phyloP scores from a whole-genome alignment of 2,888 invertebrate species.

The Orchestes rusci region DNA sequence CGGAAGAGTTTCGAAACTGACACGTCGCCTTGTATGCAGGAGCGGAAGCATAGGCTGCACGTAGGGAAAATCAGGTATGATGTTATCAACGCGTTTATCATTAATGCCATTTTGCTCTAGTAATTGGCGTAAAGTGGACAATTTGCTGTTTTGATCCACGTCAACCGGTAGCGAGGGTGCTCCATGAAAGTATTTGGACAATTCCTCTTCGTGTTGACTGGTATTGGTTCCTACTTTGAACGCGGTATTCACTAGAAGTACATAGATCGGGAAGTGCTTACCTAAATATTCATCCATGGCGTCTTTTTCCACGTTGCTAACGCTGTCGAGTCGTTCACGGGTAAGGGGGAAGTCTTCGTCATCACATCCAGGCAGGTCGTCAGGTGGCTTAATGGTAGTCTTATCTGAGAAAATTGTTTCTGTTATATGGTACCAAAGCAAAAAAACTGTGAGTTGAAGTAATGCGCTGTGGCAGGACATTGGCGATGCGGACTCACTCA shows the following conservation, averaged over 20 bases:
- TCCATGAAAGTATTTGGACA: slow-evolving; percentile 69
- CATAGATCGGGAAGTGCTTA: slow-evolving; percentile 21
- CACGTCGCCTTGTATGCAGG: slow-evolving; percentile 39
- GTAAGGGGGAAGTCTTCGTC: slow-evolving; percentile 35
- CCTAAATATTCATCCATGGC: slow-evolving; percentile 75
- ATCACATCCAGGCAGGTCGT: slow-evolving; percentile 28
- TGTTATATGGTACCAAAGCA: too few relatives aligned
- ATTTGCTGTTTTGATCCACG: slow-evolving; percentile 46
- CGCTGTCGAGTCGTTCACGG: slow-evolving; percentile 63
- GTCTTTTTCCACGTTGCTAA: slow-evolving; percentile 72
- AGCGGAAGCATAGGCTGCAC: slow-evolving; percentile 8
- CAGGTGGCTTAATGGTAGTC: slow-evolving; percentile 19
- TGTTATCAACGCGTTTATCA: slow-evolving; percentile 27
- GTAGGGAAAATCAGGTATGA: slow-evolving; percentile 15
- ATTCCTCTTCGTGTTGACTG: slow-evolving; percentile 75
- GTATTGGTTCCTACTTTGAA: slow-evolving; percentile 53
- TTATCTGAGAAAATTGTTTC: slow-evolving; percentile 26
- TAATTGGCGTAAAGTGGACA: slow-evolving; percentile 66
- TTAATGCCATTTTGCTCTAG: slow-evolving; percentile 46
- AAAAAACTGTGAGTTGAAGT: too few relatives aligned
- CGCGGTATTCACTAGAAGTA: not conserved
- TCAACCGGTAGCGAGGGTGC: slow-evolving; percentile 23
- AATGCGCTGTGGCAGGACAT: too few relatives aligned
- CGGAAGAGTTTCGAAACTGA: slow-evolving; percentile 51
- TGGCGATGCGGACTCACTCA: too few relatives aligned